Base-by-base conservation (phyloP, 2,888 invertebrate genomes). In the Onthophagus sagittarius region DNA sequence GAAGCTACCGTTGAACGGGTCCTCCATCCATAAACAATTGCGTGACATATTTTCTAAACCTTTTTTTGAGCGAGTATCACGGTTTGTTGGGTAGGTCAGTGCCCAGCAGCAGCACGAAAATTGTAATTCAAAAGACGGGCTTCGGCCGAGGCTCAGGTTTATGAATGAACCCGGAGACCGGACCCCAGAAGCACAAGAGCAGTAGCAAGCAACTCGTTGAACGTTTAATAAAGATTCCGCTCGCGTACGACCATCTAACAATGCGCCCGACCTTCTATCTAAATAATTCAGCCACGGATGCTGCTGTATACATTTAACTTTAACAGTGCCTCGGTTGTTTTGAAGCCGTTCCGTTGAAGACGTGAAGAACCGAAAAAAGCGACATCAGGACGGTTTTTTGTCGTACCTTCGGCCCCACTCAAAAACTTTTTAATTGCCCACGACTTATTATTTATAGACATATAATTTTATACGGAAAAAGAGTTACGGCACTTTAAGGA, bases 401-500 rank as follows among this genome's bases (percentile, higher is more conserved):
- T 11, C 15, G 67, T 23, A 53, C 11, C 39, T 53, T 11, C 39
- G 39, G 39, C 6, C 39, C 39, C 39, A 53, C 39, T 53, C 39
- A 11, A 53, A 23, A 32, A 67, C 15, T 67, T 67, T 67, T 67
- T 67, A 67, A 67, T 67, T 67, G n/a, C 32, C 23, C 32, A 6
- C 67, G 15, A 64, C 64, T 15, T 64, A 67, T 32, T 15, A 23
- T 67, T 67, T 23, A 31, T 67, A 67, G 15, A 32, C 67, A 67
- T 32, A 31, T 23, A 53, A 53, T 53, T 53, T 53, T 53, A 53
- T 53, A 53, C 39, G 39, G 39, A 7, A 7, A 53, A 53, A 53
- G 39, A 53, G 39, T 53, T 53, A 53, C 39, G 39, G 39, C 39
- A 7, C 39, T 7, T 53, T 53, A 53, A 53, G 39, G 39, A 53